Evolutionary conservation across 2,888 invertebrate species (phyloP), one percentile per base, ranked within the genome.

Genomic region (Lapara coniferarum): DNA sequence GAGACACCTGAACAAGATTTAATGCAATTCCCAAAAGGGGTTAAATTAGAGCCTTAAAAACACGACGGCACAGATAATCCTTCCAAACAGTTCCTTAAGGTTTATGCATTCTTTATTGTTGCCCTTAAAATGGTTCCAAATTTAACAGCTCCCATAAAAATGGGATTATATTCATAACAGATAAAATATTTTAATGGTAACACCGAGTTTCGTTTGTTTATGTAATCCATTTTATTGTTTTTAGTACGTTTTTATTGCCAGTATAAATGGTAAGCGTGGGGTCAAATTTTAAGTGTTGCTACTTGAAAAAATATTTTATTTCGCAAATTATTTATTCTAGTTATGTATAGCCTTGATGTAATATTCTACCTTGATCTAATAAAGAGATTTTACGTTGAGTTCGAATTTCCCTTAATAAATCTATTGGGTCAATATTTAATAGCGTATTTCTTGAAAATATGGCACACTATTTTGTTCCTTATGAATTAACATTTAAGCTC

Each of bases 121-220:
- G 77, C 85, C 84, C 85, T 84, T 82, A 82, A 85, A 84, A 81
- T 78, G 85, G 86, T 85, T 85, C 84, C 63, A 63, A 87, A 90
- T 85, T 87, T 89, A 88, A 88, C 84, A 86, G 79, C 82, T 75
- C 80, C 79, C 81, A 85, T 90, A 91, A 91, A 90, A 88, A 83
- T 80, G 69, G 88, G 90, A 90, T 91, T 91, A 91, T 91, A 90
- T 92, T 91, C 91, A 91, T 92, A 92, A 91, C 87, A 89, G 88
- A 91, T 92, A 91, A 90, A 91, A 91, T 91, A 91, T 89, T 91
- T 91, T 91, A 90, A 91, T 84, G 83, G 86, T 84, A 78, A 82
- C 82, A 85, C 80, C 81, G 84, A 83, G 82, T 89, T 91, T 90
- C 90, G 90, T 91, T 89, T 89, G 90, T 87, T 90, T 90, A 88